Evolutionary conservation across 2,113 vertebrate genomes (phyloP).

Genomic region (Gallinago undulata): DNA sequence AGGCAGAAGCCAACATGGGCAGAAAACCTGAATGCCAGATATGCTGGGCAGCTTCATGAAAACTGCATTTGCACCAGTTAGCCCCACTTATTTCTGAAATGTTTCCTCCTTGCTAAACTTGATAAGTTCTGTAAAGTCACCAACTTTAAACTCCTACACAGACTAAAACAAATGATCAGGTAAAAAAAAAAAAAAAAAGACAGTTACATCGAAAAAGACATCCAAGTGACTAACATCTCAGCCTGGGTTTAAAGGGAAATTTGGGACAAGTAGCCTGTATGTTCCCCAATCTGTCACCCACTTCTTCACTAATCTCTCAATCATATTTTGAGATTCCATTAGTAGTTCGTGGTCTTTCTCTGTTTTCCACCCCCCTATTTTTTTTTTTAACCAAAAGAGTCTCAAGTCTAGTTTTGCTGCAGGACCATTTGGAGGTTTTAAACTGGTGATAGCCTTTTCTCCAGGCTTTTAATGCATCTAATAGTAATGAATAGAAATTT

Average conservation of each 20-base stretch:
- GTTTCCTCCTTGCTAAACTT: not conserved
- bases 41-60: not conserved
- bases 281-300: not conserved
- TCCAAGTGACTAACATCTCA: too few relatives aligned
- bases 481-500: not conserved
- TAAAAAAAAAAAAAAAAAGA: not conserved
- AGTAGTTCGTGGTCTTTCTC: not conserved
- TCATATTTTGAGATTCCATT: not conserved
- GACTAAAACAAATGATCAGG: not conserved
- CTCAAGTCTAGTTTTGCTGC: not conserved
- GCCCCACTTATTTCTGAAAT: not conserved
- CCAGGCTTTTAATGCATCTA: not conserved
- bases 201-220: accelerated
- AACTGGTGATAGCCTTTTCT: not conserved
- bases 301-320: not conserved
- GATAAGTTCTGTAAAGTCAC: not conserved
- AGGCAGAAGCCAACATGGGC: not conserved
- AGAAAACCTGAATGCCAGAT: not conserved
- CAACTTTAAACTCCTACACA: not conserved
- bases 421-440: not conserved
- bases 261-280: not conserved
- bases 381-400: not conserved
- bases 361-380: not conserved
- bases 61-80: not conserved
- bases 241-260: not conserved